These are phyloP conservation scores for Carabus problematicus DNA, from an alignment of 2,888 invertebrate species.

Conservation along the genomic window DNA sequence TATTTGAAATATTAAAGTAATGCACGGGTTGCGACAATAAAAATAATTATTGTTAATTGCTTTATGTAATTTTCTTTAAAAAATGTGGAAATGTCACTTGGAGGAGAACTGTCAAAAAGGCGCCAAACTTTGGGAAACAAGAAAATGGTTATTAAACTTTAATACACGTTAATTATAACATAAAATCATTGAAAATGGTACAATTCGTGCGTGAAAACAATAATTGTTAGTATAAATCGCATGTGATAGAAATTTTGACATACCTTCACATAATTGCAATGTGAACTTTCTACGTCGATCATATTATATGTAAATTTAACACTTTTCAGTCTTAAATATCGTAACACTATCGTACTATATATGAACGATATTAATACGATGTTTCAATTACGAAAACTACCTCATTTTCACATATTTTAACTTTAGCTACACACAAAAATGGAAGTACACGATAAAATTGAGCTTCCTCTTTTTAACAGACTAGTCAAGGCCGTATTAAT, in stretches of 20 bases:
- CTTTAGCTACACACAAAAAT: constrained; percentile 22
- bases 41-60: too few species aligned
- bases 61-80: background rate
- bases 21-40: too few species aligned
- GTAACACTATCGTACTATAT: constrained; percentile 9
- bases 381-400: constrained; percentile 8
- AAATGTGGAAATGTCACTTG: constrained; percentile 14
- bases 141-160: too few species aligned
- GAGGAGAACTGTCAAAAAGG: constrained; percentile 18
- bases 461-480: constrained; percentile 27
- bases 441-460: constrained; percentile 30
- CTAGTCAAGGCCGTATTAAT: background rate
- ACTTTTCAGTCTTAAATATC: constrained; percentile 20
- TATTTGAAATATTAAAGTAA: too few species aligned
- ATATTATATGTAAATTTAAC: constrained; percentile 23
- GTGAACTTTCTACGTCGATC: constrained; percentile 39
- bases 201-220: too few species aligned
- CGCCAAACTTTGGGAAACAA: constrained; percentile 2
- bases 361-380: constrained; percentile 4
- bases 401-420: constrained; percentile 25
- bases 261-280: constrained; percentile 38
- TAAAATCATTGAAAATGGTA: too few species aligned
- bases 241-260: constrained; percentile 5
- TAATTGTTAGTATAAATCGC: too few species aligned
- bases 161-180: too few species aligned